Percentiles rank a stretch among this genome's conserved stretches.
Evolutionary conservation across 2,797 vertebrate genomes (phyloP).

Genomic region (Corythornis leucogaster): DNA sequence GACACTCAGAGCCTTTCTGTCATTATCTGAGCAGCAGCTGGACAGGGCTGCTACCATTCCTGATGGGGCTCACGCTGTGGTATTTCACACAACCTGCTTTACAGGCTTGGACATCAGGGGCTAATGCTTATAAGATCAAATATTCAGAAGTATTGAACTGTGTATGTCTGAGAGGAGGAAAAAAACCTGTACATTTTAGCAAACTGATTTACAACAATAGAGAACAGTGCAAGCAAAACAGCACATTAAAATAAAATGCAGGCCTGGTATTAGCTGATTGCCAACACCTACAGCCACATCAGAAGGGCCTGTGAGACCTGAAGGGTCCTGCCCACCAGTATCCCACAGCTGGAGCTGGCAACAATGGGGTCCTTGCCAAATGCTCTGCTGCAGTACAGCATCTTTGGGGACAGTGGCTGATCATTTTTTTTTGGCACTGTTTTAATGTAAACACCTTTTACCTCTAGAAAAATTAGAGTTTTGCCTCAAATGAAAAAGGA

Average conservation of each 20-base stretch:
- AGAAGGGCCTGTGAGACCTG: background rate
- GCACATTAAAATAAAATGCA: background rate
- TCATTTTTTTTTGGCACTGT: background rate
- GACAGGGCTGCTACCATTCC: background rate
- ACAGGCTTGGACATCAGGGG: background rate
- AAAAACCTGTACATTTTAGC: background rate
- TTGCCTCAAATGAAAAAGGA: background rate
- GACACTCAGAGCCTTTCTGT: background rate
- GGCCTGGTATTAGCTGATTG: background rate
- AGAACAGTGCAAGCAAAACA: background rate
- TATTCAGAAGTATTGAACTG: background rate
- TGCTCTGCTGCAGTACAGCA: background rate
- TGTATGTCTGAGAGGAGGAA: background rate
- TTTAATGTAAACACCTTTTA: background rate
- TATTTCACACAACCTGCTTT: background rate
- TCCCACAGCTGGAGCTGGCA: background rate
- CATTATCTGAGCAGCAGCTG: background rate
- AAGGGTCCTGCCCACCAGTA: background rate
- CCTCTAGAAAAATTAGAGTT: background rate
- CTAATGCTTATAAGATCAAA: background rate
- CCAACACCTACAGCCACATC: background rate
- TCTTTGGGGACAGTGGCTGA: background rate
- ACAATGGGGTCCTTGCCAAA: background rate
- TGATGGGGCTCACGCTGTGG: background rate
- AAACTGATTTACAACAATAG: background rate